Base-by-base conservation (phyloP, 1,140 invertebrate genomes). In the Penaeus japonicus region DNA sequence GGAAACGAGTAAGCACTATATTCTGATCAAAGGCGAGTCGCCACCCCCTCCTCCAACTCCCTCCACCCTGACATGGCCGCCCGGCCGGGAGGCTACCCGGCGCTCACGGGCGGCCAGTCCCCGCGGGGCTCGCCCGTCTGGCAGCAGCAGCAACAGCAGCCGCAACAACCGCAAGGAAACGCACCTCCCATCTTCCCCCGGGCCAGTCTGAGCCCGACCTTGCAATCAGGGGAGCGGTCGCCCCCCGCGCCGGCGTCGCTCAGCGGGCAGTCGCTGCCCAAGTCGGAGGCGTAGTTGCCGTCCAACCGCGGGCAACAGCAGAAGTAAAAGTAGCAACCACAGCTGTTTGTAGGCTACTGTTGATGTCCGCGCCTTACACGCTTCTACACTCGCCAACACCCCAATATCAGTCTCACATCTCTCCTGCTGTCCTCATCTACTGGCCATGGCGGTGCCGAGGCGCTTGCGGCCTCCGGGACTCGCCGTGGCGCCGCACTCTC, bases 1-100 rank as follows among this genome's bases (percentile, higher is more conserved):
- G 96, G 22, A 92, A 90, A 35, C 80, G 24, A 89, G 90, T 39
- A 89, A 89, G 24, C 90, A 91, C 73, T 89, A 91, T 53, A 81
- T 24, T 65, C 90, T 30, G 90, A 91, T 65, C 90, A 91, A 70
- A 75, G 89, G 39, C 87, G 89, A 5, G 78, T 78, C 30, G 81
- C 85, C 3, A 77, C 65, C 84, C 84, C 90, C n/a, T 84, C 89
- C 77, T 86, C 88, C 75, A 90, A 91, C 85, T 89, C 90, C 59
- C 89, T 91, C 57, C 90, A 91, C 81, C 90, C 90, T 79, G 90
- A 91, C 78, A 91, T 91, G 90, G 90, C 90, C 39, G 89, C 83
- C 10, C 80, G 89, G 75, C 89, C 85, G 55, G 79, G 59, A 20
- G 73, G 75, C 47, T 85, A 89, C 59, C 86, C 82, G 7, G 79